Conservation (phyloP, 2,888 invertebrate species). For the Drosophila merina region DNA sequence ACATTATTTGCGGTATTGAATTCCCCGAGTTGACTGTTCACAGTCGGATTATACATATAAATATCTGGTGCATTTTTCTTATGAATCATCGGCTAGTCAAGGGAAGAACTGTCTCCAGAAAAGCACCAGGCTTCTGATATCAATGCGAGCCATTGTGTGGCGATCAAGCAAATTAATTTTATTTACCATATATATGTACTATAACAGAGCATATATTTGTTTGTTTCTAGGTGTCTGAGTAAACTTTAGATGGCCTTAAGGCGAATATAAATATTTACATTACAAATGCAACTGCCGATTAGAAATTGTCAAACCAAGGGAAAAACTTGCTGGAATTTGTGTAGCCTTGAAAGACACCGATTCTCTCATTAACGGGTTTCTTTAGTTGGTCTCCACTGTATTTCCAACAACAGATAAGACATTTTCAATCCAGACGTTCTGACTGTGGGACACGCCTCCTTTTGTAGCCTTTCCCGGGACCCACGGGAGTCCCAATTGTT, state of each 20-base stretch:
- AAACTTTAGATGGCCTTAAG: constrained; percentile 21
- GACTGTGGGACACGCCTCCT: constrained; percentile 3
- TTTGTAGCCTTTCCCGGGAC: constrained; percentile 1
- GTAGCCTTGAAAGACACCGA: not conserved
- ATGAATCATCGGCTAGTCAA: constrained; percentile 23
- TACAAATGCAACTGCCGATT: constrained; percentile 24
- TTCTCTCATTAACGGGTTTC: not conserved
- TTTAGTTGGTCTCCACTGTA: not conserved
- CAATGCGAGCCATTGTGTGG: constrained; percentile 23
- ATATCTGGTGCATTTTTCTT: constrained; percentile 9
- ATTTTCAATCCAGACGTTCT: constrained; percentile 2
- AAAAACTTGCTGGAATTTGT: not conserved
- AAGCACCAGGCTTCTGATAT: constrained; percentile 18
- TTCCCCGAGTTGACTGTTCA: constrained; percentile 8
- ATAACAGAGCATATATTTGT: not conserved
- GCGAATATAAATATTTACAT: constrained; percentile 26
- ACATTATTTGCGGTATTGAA: constrained; percentile 16
- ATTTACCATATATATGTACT: not conserved
- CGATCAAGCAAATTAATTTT: not conserved
- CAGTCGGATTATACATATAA: constrained; percentile 5
- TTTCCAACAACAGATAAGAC: constrained; percentile 14
- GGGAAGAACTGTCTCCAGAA: constrained; percentile 21
- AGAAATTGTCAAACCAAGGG: not conserved
- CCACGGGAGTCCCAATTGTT: not conserved
- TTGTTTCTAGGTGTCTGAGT: constrained; percentile 4